These are phyloP conservation scores for Nymphalis urticae DNA, from an alignment of 2,888 invertebrate genomes.

Conservation along the genomic window DNA sequence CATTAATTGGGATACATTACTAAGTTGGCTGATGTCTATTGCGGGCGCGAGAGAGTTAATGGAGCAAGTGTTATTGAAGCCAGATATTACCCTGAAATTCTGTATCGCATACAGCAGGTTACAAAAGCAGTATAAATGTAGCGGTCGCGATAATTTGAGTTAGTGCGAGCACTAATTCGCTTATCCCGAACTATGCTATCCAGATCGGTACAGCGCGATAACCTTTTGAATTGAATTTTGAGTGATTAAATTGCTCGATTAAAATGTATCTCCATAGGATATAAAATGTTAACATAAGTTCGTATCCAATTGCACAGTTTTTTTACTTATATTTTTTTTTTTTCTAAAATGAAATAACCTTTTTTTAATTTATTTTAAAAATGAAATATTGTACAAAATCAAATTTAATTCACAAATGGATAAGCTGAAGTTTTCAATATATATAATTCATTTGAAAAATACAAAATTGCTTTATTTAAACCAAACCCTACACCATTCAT, in stretches of 20 bases:
- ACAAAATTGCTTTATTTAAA: background rate
- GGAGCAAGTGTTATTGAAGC: constrained; percentile 75
- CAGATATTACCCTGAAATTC: constrained; percentile 63
- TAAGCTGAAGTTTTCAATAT: background rate
- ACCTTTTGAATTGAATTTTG: constrained; percentile 28
- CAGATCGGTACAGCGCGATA: constrained; percentile 22
- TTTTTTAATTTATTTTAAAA: too few species aligned
- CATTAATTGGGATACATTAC: constrained; percentile 44
- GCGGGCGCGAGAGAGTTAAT: constrained; percentile 68
- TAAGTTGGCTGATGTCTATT: constrained; percentile 60
- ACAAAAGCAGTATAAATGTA: constrained; percentile 37
- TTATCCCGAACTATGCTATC: constrained; percentile 33
- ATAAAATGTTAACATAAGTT: background rate
- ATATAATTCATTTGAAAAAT: background rate
- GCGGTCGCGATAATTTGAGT: constrained; percentile 34
- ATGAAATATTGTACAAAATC: too few species aligned
- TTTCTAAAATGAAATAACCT: too few species aligned
- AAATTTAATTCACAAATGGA: too few species aligned
- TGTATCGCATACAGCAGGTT: constrained; percentile 39
- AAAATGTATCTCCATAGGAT: constrained; percentile 15
- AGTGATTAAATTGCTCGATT: constrained; percentile 8
- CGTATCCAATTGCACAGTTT: background rate
- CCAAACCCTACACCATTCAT: background rate
- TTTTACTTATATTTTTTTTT: too few species aligned
- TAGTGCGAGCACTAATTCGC: constrained; percentile 32